Conservation (phyloP, 2,113 vertebrate species). For the Zosterops lateralis region DNA sequence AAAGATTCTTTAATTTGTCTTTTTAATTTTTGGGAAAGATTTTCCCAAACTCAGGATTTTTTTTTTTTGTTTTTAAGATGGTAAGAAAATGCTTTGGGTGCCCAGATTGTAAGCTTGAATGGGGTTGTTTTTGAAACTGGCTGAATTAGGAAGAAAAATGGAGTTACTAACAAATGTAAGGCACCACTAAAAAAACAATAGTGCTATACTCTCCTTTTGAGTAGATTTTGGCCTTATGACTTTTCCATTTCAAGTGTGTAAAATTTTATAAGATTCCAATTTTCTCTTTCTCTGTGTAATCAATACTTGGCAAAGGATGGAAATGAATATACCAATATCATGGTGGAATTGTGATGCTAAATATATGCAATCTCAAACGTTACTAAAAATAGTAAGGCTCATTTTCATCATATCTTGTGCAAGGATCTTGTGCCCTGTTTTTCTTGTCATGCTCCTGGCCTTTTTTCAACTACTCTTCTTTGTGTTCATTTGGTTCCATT, state of each 20-base stretch:
- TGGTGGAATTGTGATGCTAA: neutral
- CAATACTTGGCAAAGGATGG: neutral
- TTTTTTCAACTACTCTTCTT: accelerated
- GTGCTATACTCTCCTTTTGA: neutral
- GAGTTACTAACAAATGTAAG: neutral
- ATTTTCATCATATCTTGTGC: accelerated
- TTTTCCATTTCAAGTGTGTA: neutral
- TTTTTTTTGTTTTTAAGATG: neutral
- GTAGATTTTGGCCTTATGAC: neutral
- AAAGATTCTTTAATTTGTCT: neutral
- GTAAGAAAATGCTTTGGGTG: neutral
- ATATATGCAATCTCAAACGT: neutral
- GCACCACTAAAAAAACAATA: neutral
- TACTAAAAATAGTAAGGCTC: neutral
- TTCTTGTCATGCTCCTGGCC: neutral
- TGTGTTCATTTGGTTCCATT: neutral
- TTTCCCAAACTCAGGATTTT: neutral
- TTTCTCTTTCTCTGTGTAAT: neutral
- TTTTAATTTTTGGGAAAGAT: neutral
- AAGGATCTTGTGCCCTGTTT: neutral
- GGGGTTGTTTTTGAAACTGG: neutral
- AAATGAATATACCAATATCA: neutral
- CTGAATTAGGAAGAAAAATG: neutral
- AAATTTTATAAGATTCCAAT: neutral
- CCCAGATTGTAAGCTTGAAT: neutral